Evolutionary conservation across 1,140 invertebrate genomes (phyloP).

Genomic region (Oncopodura yosiiana): DNA sequence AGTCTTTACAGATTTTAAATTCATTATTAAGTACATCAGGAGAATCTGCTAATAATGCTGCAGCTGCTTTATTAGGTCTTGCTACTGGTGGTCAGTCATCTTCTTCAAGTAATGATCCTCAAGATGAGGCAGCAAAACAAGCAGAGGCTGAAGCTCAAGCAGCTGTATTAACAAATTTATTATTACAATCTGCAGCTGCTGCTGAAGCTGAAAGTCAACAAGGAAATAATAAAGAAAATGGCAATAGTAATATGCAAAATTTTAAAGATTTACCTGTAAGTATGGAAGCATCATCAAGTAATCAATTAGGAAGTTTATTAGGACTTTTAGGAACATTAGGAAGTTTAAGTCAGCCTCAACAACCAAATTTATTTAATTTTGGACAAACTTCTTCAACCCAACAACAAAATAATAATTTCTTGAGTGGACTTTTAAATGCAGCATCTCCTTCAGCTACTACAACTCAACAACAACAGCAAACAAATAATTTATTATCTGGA

Average conservation of each 20-base stretch:
- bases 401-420: background rate
- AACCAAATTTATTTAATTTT: constrained; percentile 7
- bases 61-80: constrained; percentile 8
- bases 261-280: constrained; percentile 10
- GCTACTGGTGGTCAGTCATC: background rate
- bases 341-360: constrained; percentile 5
- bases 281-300: constrained; percentile 16
- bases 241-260: constrained; percentile 11
- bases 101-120: constrained; percentile 1
- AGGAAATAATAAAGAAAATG: background rate
- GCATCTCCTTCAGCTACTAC: too few species aligned
- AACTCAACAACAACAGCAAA: constrained; percentile 1
- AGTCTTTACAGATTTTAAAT: constrained; percentile 10
- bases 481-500: constrained; percentile 1
- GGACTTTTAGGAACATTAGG: constrained; percentile 24
- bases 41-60: constrained; percentile 1
- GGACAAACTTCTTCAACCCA: constrained; percentile 1
- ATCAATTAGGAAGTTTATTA: constrained; percentile 18
- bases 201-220: background rate
- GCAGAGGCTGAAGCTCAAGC: constrained; percentile 8
- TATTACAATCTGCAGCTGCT: background rate
- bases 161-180: constrained; percentile 14
- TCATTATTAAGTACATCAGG: background rate
- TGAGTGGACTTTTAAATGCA: background rate
- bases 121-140: background rate